Percentiles rank a stretch among this genome's conserved stretches.
These are phyloP conservation scores for Plecotus auritus DNA, from an alignment of 2,113 vertebrate genomes.

Conservation along the genomic window DNA sequence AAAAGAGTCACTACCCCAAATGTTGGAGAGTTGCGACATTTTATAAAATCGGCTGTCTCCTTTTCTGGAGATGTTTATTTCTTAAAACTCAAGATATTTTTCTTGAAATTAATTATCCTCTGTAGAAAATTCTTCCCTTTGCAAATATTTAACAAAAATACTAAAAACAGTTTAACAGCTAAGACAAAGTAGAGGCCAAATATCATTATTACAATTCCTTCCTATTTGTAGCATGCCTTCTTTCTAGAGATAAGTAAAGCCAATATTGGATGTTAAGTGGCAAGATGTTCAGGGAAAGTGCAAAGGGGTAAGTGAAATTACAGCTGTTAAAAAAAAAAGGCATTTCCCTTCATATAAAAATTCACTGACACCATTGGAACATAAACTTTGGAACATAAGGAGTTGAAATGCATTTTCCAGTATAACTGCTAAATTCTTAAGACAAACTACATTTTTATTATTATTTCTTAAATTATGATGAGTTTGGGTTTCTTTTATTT, in stretches of 20 bases:
- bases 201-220: constrained; percentile 77
- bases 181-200: constrained; percentile 85
- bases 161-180: constrained; percentile 85
- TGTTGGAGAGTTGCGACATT: constrained; percentile 90
- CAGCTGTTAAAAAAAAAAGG: constrained; percentile 28
- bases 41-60: constrained; percentile 87
- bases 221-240: constrained; percentile 77
- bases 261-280: constrained; percentile 70
- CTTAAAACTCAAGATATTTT: constrained; percentile 87
- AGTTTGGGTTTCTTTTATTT: constrained; percentile 35
- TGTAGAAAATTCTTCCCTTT: constrained; percentile 88
- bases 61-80: constrained; percentile 85
- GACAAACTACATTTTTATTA: constrained; percentile 71
- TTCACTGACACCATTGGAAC: constrained; percentile 81
- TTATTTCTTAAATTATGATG: constrained; percentile 66
- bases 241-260: constrained; percentile 75
- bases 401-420: constrained; percentile 76
- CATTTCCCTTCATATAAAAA: constrained; percentile 83
- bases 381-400: constrained; percentile 72
- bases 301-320: constrained; percentile 76
- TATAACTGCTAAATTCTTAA: constrained; percentile 77
- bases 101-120: constrained; percentile 87
- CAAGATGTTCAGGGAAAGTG: constrained; percentile 74
- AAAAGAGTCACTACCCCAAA: constrained; percentile 91
- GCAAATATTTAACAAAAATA: constrained; percentile 88